Percentiles rank a stretch among this genome's conserved stretches.
phyloP scores from a whole-genome alignment of 2,113 vertebrate genomes.

The Chloropsis cyanopogon region DNA sequence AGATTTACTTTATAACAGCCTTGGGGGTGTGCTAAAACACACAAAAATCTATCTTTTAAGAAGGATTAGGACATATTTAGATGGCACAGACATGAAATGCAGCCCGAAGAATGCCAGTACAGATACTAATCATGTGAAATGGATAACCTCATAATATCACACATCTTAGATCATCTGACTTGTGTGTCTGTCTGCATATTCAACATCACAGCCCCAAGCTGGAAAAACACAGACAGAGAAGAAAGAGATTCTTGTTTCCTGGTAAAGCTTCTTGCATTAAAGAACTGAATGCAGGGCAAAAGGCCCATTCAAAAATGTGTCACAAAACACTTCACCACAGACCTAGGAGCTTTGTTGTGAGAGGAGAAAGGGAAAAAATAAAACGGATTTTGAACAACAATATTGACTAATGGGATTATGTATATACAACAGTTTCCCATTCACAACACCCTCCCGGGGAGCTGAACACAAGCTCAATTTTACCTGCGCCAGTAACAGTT shows the following conservation, averaged over 20 bases:
- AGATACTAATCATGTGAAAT: slow-evolving; percentile 26
- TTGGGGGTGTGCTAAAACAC: not conserved
- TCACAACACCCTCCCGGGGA: not conserved
- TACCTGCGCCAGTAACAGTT: not conserved
- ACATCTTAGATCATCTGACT: slow-evolving; percentile 60
- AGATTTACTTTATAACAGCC: not conserved
- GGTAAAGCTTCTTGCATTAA: slow-evolving; percentile 34
- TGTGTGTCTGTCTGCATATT: slow-evolving; percentile 25
- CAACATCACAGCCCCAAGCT: slow-evolving; percentile 12
- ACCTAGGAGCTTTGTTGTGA: slow-evolving; percentile 1
- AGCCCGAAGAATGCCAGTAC: not conserved
- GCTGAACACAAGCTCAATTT: not conserved
- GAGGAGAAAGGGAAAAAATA: not conserved
- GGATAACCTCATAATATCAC: slow-evolving; percentile 47
- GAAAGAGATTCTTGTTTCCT: slow-evolving; percentile 68
- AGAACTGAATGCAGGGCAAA: slow-evolving; percentile 41
- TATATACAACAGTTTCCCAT: not conserved
- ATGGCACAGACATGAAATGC: not conserved
- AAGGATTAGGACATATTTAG: not conserved
- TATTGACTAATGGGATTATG: not conserved
- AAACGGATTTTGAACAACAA: not conserved
- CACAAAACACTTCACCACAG: slow-evolving; percentile 18
- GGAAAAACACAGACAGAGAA: slow-evolving; percentile 57
- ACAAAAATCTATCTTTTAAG: not conserved
- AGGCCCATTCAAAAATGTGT: slow-evolving; percentile 46